Base-by-base conservation (phyloP, 2,113 vertebrate genomes). In the Oncorhynchus masou region DNA sequence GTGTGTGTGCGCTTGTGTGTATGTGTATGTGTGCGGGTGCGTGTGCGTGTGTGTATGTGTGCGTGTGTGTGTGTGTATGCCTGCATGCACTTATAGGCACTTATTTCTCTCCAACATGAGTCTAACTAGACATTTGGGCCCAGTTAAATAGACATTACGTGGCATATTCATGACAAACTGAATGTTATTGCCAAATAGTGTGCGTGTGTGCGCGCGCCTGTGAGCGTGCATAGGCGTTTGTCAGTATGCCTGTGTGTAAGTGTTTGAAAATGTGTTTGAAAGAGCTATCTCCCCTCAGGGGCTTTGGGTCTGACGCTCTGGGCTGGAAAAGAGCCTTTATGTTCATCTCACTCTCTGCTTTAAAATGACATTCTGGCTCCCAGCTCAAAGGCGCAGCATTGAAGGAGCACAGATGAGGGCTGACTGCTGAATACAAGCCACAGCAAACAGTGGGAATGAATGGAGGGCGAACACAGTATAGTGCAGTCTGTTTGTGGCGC, bases 61-160 rank as follows among this genome's bases (percentile, higher is more conserved):
- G 77, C 73, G 76, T 80, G 51, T 54, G 11, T 22, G 39, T 22
- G 68, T 71, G 48, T 29, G 48, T 67, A 9, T 11, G 39, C 39
- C 39, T 11, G 39, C 8, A 1, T 45, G 39, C 39, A 45, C 81
- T 74, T 84, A 88, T 68, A 49, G 74, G 74, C 66, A 83, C 78
- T 85, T 82, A 80, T 85, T 87, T 74, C 45, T 73, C 77, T 75
- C 85, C 85, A 69, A 62, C 27, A 62, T 31, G 72, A 64, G 74
- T 77, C 81, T 77, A 83, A 88, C 84, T 76, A 85, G 71, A 88
- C 75, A 79, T 84, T 75, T 66, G 59, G 34, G 81, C 73, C 77
- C 27, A 20, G 75, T 88, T 88, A 75, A 86, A 80, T 77, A 82
- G 80, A 77, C 86, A 81, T 74, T 57, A 73, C 76, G 84, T 71